Percentiles rank a stretch among this genome's conserved stretches.
Evolutionary conservation across 2,888 invertebrate species (phyloP).

Genomic region (Acanthosepion esculentum): DNA sequence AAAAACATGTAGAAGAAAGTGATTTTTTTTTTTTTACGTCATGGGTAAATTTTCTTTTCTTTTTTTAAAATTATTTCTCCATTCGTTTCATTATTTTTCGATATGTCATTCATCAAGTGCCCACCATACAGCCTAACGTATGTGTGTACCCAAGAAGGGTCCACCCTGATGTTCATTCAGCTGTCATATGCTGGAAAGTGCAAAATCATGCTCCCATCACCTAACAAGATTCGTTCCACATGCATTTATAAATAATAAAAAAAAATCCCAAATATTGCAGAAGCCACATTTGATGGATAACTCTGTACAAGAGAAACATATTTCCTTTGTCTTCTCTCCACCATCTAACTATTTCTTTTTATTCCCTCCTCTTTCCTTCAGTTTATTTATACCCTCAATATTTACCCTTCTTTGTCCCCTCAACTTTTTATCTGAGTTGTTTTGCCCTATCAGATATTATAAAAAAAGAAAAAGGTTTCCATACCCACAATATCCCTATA

Average conservation of each 20-base stretch:
- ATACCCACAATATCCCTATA: background rate
- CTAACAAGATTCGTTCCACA: background rate
- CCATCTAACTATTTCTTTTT: no score
- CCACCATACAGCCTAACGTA: background rate
- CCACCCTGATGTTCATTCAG: conserved; percentile 33
- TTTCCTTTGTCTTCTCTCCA: background rate
- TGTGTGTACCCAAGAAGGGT: background rate
- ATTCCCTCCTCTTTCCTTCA: background rate
- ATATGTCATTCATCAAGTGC: background rate
- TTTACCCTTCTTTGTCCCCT: background rate
- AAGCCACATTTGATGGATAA: conserved; percentile 16
- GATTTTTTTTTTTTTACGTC: no score
- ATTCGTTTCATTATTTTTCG: background rate
- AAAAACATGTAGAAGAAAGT: background rate
- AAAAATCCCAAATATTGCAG: background rate
- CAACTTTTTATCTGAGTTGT: background rate
- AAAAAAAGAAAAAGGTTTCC: background rate
- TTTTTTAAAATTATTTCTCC: no score
- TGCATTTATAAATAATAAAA: background rate
- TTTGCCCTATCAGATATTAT: background rate
- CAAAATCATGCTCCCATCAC: background rate
- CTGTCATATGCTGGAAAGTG: background rate
- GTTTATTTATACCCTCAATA: background rate
- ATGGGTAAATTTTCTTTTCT: no score
- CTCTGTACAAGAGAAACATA: background rate